Conservation (phyloP, 2,113 vertebrate genomes). For the Pseudopipra pipra region DNA sequence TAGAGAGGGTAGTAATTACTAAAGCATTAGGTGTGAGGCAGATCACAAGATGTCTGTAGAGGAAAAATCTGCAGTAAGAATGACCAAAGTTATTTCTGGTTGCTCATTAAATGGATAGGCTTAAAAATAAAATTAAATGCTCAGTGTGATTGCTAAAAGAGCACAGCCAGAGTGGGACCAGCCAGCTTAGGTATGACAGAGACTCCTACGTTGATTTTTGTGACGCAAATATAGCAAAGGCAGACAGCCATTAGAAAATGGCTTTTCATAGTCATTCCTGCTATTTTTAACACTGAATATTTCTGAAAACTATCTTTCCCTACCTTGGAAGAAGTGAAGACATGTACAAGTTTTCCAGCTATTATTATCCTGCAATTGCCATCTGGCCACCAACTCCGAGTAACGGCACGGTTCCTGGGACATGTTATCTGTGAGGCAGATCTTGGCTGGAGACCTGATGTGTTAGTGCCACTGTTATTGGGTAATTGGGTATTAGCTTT, state of each 20-base stretch:
- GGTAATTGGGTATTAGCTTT: neutral
- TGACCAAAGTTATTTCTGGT: neutral
- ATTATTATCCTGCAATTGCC: neutral
- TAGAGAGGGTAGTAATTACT: neutral
- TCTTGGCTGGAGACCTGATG: neutral
- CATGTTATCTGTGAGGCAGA: neutral
- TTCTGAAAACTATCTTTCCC: slow-evolving; percentile 8
- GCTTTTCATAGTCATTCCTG: neutral
- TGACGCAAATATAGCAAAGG: neutral
- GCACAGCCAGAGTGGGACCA: neutral
- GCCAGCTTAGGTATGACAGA: neutral
- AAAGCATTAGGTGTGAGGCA: neutral
- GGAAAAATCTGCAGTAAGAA: neutral
- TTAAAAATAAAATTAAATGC: neutral
- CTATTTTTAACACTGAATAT: neutral
- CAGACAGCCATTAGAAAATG: neutral
- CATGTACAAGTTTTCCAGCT: neutral
- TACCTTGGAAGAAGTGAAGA: neutral
- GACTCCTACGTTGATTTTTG: neutral
- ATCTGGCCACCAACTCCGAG: neutral
- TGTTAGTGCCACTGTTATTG: neutral
- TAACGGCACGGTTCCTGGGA: neutral
- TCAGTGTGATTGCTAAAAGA: neutral
- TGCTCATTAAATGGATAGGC: neutral
- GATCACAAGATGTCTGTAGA: neutral